Evolutionary conservation across 2,113 vertebrate genomes (phyloP), one percentile per base, ranked within the genome.

Genomic region (Hylia prasina): DNA sequence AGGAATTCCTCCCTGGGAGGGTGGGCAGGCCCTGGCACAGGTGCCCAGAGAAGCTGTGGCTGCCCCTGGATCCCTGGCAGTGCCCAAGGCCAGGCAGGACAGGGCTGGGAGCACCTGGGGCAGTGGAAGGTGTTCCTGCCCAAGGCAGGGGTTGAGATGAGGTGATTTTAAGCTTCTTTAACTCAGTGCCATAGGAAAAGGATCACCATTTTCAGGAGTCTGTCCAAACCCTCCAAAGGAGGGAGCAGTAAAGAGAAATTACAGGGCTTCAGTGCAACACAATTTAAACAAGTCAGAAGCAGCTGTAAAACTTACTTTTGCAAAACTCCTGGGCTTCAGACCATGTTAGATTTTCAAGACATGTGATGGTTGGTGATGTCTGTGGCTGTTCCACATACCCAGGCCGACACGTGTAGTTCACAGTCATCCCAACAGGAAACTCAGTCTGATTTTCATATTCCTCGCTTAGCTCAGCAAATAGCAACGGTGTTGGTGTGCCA

Each of bases 331-430:
- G 63, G 33, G 82, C 82, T 53, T 96, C 77, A 68, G 97, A 96
- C 96, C 97, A 98, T 0, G 69, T 40, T 33, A 83, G 93, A 16
- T 76, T 96, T 24, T 91, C 9, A 65, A 96, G 87, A 61, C 97
- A 97, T 3, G 7, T 95, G 70, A 86, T 18, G 21, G 13, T 12
- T 71, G 96, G 81, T 57, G 89, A 13, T 20, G 28, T 79, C n/a
- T 25, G 15, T 13, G 18, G 8, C 4, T 30, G 6, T 85, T 64
- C 87, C 21, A 21, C 0, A 0, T 92, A 97, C 79, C 97, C 96
- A 87, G 94, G 92, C 37, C 31, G 91, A 28, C 97, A 97, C 15
- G 50, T 95, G 68, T 97, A 97, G 22, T 90, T 71, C 92, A 90
- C 92, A 70, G 12, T 37, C 18, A 47, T 75, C 44, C 96, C 97